These are phyloP conservation scores for Lithophane socia DNA, from an alignment of 2,888 invertebrate species.

Conservation along the genomic window DNA sequence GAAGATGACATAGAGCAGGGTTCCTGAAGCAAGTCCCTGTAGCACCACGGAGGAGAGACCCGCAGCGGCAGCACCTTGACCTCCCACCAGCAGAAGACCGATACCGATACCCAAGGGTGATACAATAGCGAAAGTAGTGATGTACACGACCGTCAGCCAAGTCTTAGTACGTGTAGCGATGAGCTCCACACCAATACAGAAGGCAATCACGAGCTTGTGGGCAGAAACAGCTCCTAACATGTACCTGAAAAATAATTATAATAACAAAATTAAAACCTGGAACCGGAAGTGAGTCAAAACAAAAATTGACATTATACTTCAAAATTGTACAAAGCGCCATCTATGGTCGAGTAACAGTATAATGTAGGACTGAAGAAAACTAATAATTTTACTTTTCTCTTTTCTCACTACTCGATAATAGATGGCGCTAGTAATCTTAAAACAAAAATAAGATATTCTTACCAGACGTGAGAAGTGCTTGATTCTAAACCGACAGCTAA, in stretches of 20 bases:
- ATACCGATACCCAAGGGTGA: conserved; percentile 95
- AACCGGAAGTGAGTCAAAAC: conserved; percentile 13
- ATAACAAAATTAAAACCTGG: neutral
- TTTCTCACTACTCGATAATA: conserved; percentile 65
- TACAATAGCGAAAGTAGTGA: conserved; percentile 94
- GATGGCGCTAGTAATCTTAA: conserved; percentile 53
- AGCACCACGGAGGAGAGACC: conserved; percentile 92
- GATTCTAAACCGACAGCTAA: conserved; percentile 95
- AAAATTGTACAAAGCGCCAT: conserved; percentile 61
- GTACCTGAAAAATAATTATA: conserved; percentile 88
- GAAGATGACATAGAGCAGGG: conserved; percentile 98
- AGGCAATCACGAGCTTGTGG: conserved; percentile 96
- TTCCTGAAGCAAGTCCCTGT: conserved; percentile 97
- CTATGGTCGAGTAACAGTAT: conserved; percentile 63
- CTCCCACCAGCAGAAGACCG: conserved; percentile 92
- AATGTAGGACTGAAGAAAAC: neutral
- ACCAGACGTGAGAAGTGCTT: conserved; percentile 87
- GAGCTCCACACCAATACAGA: conserved; percentile 96
- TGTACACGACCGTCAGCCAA: conserved; percentile 91
- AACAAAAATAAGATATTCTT: conserved; percentile 47
- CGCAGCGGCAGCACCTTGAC: conserved; percentile 89
- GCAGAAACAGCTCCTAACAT: conserved; percentile 96
- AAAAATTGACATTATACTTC: neutral
- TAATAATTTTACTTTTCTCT: neutral
- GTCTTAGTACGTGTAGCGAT: conserved; percentile 93